Percentiles rank a stretch among this genome's conserved stretches.
Conservation (phyloP, 1,140 invertebrate species). For the Luehdorfia chinensis region DNA sequence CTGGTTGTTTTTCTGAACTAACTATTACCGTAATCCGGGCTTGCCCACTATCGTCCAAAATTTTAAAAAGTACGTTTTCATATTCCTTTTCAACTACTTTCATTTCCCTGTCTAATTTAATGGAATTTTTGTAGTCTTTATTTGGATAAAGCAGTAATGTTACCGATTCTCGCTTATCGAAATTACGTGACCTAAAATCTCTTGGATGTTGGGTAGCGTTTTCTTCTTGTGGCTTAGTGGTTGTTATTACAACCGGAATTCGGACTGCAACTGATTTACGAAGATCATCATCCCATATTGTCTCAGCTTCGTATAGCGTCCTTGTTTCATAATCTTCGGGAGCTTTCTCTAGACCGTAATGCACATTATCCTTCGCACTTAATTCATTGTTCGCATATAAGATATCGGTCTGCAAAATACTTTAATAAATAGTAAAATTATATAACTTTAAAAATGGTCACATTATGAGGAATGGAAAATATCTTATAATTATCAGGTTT, state of each 20-base stretch:
- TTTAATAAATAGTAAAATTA: too few species aligned
- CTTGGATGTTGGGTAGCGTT: too few species aligned
- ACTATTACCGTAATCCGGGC: neutral
- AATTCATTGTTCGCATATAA: slow-evolving; percentile 22
- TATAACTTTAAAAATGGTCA: too few species aligned
- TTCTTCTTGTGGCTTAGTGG: neutral
- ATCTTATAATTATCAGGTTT: too few species aligned
- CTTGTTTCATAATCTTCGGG: slow-evolving; percentile 8
- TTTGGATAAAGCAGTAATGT: neutral
- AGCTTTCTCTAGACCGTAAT: slow-evolving; percentile 32
- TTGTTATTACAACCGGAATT: neutral
- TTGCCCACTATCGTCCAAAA: neutral
- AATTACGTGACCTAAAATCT: too few species aligned
- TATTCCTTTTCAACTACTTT: neutral
- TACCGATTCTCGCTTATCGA: neutral
- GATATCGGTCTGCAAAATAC: too few species aligned
- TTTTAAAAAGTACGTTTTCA: slow-evolving; percentile 1
- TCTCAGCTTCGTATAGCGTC: neutral
- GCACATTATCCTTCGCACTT: slow-evolving; percentile 18
- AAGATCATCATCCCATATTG: neutral
- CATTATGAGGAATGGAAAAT: too few species aligned
- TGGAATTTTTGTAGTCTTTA: neutral
- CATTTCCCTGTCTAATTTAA: neutral
- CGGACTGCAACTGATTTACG: neutral
- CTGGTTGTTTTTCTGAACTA: neutral